Evolutionary conservation across 2,113 vertebrate species (phyloP), one percentile per base, ranked within the genome.

Genomic region (Thermophis baileyi): DNA sequence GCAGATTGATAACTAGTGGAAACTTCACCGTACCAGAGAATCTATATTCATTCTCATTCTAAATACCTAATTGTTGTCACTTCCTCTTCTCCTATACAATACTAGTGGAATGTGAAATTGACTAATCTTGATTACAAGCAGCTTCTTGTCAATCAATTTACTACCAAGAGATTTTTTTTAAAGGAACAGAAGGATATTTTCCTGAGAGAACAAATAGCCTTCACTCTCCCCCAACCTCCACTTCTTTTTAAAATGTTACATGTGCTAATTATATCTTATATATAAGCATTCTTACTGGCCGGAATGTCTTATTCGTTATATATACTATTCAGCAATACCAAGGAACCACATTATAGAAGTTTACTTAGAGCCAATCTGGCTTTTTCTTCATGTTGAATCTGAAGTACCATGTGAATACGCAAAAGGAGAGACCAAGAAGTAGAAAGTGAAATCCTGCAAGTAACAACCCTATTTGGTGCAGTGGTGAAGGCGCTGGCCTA

Each of bases 91-190:
- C 46, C 47, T 51, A 18, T 25, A 50, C 47, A 69, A 92, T 69
- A 88, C 27, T n/a, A 92, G 46, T 69, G 54, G 54, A 91, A 87
- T 91, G 91, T 87, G 54, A 91, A 91, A 91, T 87, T 87, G 85
- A 91, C 91, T 91, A 47, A 22, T 49, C 85, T 87, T 50, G 85
- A 91, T 87, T 57, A 54, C 27, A 87, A 91, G 54, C 50, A 87
- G 85, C 85, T 87, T 60, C 44, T 60, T 87, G n/a, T 63, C 54
- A 91, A 87, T 60, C 54, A 63, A 91, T 87, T 91, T 87, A 91
- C 85, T 91, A 7, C 54, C 27, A 91, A 50, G 44, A 18, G 53
- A 25, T 40, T 74, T 60, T 47, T 74, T 74, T 49, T 30, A 44
- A 47, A 47, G 53, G 40, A 54, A 85, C 4, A 81, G 16, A 18